Base-by-base conservation (phyloP, 2,888 invertebrate genomes). In the Sminthurides aquaticus region DNA sequence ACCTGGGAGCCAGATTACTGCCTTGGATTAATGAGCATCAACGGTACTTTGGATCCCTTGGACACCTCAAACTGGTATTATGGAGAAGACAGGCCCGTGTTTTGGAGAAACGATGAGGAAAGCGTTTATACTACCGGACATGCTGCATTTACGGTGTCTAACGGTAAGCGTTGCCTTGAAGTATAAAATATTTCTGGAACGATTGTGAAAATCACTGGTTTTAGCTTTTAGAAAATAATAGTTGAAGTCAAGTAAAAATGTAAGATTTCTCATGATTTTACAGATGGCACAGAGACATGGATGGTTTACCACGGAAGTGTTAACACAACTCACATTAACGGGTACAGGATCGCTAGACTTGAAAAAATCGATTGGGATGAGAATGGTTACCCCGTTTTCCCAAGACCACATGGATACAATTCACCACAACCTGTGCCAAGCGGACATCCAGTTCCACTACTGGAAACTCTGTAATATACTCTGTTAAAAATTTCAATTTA, bases 281-380 rank as follows among this genome's bases (percentile, higher is more conserved):
- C 56, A 66, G 70, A 70, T 54, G 68, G 57, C 1, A 68, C 65
- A 24, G 70, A 70, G 59, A 70, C 70, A 0, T 70, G 70, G 70
- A 70, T 70, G 68, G 65, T 65, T 2, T 68, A 69, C 34, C 69
- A 69, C 22, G 69, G 57, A 0, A 62, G 62, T n/a, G 28, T n/a
- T 1, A 49, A 54, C 24, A 62, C 64, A 2, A 52, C 54, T 8
- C 20, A 65, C 25, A 63, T 67, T 27, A 49, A 66, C 24, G 65
- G 65, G 1, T 49, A 48, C 25, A 59, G 69, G 25, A 62, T 69
- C 27, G 70, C 70, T 2, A 34, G 70, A 5, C 57, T 65, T 25
- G 70, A 69, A 18, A 69, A 66, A 61, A 57, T 70, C 29, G 66
- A 62, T 29, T 70, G 67, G 66, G 64, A 64, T 27, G 27, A 57